A percentile compares a stretch with the other conserved stretches of the same genome.
Evolutionary conservation across 2,113 vertebrate species (phyloP).

Genomic region (Hippoglossus stenolepis): DNA sequence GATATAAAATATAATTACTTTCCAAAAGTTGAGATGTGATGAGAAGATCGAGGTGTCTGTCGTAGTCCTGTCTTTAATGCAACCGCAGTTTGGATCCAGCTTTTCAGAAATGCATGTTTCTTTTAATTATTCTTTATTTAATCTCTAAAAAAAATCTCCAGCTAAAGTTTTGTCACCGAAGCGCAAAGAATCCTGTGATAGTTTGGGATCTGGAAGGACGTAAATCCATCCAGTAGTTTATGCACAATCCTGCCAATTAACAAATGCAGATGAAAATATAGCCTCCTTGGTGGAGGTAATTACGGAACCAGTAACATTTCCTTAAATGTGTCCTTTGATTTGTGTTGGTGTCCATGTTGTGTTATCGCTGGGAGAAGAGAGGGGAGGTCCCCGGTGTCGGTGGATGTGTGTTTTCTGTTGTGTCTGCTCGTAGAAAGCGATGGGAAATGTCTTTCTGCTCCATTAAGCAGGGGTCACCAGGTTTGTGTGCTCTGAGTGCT

Average conservation of each 20-base stretch:
- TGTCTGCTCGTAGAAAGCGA: constrained; percentile 49
- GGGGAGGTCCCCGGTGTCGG: constrained; percentile 16
- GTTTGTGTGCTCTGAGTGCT: constrained; percentile 62
- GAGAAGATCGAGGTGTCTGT: not conserved
- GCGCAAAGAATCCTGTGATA: too few relatives aligned
- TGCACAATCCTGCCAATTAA: too few relatives aligned
- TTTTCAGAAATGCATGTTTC: too few relatives aligned
- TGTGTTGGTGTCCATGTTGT: not conserved
- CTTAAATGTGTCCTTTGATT: not conserved
- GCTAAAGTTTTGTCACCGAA: too few relatives aligned
- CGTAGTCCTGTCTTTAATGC: not conserved
- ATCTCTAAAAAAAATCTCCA: too few relatives aligned
- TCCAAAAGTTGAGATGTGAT: not conserved
- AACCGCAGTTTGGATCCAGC: too few relatives aligned
- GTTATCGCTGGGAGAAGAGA: not conserved
- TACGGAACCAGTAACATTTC: not conserved
- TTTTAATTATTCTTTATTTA: too few relatives aligned
- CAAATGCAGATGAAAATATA: too few relatives aligned
- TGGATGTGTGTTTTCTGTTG: constrained; percentile 45
- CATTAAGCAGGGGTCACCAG: constrained; percentile 74
- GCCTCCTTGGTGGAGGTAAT: too few relatives aligned
- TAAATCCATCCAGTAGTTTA: too few relatives aligned
- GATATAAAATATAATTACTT: not conserved
- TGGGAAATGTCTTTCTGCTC: constrained; percentile 74
- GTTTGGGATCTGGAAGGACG: too few relatives aligned